phyloP scores from a whole-genome alignment of 2,113 vertebrate genomes.

The Damaliscus lunatus region DNA sequence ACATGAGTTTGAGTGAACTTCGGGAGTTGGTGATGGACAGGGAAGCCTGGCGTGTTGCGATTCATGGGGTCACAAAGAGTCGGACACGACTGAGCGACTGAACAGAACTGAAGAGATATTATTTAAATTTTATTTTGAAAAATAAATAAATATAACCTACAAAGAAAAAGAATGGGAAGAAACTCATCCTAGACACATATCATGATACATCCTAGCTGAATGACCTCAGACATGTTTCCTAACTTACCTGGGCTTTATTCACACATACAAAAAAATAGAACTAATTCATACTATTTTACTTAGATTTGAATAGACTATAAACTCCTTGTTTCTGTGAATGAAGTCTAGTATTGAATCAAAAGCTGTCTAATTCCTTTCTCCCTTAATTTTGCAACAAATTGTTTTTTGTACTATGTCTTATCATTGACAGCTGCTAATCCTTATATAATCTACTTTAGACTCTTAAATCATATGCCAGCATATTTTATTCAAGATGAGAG shows the following conservation, averaged over 20 bases:
- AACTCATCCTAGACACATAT: background rate
- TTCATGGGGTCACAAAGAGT: no score
- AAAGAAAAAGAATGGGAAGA: background rate
- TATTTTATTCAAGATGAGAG: background rate
- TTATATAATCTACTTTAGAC: background rate
- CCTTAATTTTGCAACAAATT: background rate
- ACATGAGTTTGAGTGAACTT: no score
- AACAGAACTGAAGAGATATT: background rate
- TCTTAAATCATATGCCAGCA: background rate
- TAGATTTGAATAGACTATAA: background rate
- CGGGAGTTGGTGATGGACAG: no score
- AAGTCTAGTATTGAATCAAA: background rate
- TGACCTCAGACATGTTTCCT: background rate
- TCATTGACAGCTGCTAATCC: background rate
- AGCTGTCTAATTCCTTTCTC: background rate
- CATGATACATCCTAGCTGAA: background rate
- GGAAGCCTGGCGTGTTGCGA: no score
- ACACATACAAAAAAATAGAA: background rate
- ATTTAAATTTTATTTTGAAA: background rate
- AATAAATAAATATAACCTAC: background rate
- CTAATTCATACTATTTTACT: background rate
- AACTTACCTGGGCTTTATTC: background rate
- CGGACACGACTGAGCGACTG: accelerated
- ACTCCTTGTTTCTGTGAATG: background rate
- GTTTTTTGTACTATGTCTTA: background rate